Conservation (phyloP, 2,113 vertebrate genomes). For the Fregetta grallaria region DNA sequence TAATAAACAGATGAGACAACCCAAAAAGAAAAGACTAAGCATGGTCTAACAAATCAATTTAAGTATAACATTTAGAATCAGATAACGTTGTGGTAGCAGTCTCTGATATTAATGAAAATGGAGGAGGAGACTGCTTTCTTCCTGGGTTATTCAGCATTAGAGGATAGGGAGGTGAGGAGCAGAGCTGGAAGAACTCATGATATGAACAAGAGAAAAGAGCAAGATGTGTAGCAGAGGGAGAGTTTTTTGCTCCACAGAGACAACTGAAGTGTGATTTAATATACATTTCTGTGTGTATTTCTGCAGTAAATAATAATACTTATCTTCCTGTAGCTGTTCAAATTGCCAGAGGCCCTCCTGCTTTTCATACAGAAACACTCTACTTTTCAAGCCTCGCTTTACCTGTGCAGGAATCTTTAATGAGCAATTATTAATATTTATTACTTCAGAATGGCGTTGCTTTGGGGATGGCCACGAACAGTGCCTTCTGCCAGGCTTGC, state of each 20-base stretch:
- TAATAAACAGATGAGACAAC: constrained; percentile 32
- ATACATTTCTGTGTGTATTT: not conserved
- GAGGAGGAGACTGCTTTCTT: not conserved
- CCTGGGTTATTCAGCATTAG: not conserved
- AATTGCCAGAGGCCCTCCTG: not conserved
- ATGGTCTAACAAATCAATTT: constrained; percentile 8
- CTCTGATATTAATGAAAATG: not conserved
- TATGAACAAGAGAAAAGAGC: not conserved
- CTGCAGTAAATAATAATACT: constrained; percentile 23
- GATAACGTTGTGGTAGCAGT: not conserved
- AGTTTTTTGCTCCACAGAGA: not conserved
- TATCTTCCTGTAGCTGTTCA: not conserved
- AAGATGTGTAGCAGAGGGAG: not conserved
- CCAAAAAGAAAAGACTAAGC: not conserved
- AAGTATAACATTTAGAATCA: not conserved
- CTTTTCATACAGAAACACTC: constrained; percentile 6
- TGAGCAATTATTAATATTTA: constrained; percentile 47
- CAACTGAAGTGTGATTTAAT: constrained; percentile 2
- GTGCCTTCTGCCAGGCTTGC: constrained; percentile 14
- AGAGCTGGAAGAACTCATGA: not conserved
- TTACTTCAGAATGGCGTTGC: not conserved
- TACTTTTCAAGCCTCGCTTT: not conserved
- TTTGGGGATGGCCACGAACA: not conserved
- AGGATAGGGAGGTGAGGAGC: not conserved
- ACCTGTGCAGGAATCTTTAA: not conserved